A percentile compares a stretch with the other conserved stretches of the same genome.
phyloP scores from a whole-genome alignment of 2,888 invertebrate genomes.

The Nasonia oneida region DNA sequence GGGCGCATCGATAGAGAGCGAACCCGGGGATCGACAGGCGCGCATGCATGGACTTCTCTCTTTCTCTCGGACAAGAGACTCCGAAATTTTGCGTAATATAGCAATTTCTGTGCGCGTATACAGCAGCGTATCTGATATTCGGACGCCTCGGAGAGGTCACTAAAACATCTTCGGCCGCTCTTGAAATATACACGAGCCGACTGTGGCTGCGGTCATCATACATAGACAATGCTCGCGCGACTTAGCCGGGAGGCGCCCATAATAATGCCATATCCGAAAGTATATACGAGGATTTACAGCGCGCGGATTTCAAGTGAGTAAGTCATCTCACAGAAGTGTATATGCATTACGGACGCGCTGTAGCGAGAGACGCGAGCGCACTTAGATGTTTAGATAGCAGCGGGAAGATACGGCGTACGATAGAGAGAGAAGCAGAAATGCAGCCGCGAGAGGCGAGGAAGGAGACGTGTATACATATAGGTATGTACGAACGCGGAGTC shows the following conservation, averaged over 20 bases:
- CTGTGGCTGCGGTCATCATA: not conserved
- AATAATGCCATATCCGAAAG: conserved; percentile 40
- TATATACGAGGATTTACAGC: conserved; percentile 25
- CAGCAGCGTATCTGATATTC: conserved; percentile 66
- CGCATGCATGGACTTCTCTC: not conserved
- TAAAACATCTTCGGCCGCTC: not conserved
- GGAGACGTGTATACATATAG: not conserved
- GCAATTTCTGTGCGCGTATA: conserved; percentile 74
- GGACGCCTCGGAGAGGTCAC: conserved; percentile 19
- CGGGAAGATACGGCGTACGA: not conserved
- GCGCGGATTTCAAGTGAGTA: conserved; percentile 25
- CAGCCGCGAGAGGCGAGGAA: conserved; percentile 11
- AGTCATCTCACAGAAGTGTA: conserved; percentile 26
- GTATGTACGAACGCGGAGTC: conserved; percentile 16
- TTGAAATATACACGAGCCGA: conserved; percentile 3
- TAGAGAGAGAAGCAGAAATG: conserved; percentile 22
- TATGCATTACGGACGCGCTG: not conserved
- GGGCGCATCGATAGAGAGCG: not conserved
- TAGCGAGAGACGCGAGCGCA: conserved; percentile 19
- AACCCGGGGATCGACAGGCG: not conserved
- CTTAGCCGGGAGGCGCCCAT: conserved; percentile 25
- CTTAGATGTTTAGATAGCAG: conserved; percentile 50
- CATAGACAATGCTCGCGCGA: not conserved
- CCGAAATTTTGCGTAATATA: conserved; percentile 76
- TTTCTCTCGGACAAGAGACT: not conserved